A percentile compares a stretch with the other conserved stretches of the same genome.
Conservation (phyloP, 2,888 invertebrate genomes). For the Nebria salina region DNA sequence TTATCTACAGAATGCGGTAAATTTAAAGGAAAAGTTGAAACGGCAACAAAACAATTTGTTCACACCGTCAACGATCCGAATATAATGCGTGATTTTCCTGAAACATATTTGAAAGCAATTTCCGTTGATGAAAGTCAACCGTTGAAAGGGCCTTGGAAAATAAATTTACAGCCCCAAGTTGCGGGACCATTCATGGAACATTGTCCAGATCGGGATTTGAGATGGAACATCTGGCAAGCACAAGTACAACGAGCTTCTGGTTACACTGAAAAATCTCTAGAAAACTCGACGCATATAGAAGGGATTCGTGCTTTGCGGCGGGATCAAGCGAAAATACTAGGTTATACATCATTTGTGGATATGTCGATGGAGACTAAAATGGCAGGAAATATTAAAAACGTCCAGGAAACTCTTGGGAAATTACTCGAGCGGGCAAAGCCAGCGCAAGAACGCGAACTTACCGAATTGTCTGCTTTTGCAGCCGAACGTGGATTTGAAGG, state of each 20-base stretch:
- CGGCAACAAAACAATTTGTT: conserved; percentile 73
- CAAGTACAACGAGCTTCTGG: conserved; percentile 76
- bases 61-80: conserved; percentile 74
- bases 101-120: conserved; percentile 72
- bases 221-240: conserved; percentile 90
- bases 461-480: conserved; percentile 77
- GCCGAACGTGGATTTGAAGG: conserved; percentile 75
- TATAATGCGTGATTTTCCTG: conserved; percentile 79
- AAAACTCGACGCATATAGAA: conserved; percentile 80
- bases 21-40: conserved; percentile 75
- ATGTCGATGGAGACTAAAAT: conserved; percentile 96
- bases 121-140: conserved; percentile 70
- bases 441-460: conserved; percentile 80
- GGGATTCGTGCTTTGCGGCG: conserved; percentile 76
- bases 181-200: conserved; percentile 82
- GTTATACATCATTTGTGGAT: conserved; percentile 81
- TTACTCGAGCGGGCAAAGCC: conserved; percentile 76
- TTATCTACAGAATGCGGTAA: conserved; percentile 68
- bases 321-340: conserved; percentile 79
- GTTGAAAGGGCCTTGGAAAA: conserved; percentile 82
- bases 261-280: conserved; percentile 69
- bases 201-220: conserved; percentile 79
- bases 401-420: conserved; percentile 74
- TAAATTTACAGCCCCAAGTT: conserved; percentile 79
- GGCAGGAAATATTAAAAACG: conserved; percentile 82